Conservation (phyloP, 2,888 invertebrate species). For the Drepana falcataria region DNA sequence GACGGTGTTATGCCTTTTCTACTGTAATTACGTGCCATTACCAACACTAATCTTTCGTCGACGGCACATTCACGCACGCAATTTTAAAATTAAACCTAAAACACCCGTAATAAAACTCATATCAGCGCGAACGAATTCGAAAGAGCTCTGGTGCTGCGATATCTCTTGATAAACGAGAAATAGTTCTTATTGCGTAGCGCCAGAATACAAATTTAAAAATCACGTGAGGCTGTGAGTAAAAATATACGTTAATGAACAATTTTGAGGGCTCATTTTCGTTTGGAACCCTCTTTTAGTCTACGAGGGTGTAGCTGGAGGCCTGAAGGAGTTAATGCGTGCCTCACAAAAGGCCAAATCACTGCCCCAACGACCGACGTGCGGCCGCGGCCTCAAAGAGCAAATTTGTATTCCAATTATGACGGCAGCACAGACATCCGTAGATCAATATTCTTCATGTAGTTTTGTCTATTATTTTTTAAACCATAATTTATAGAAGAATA, state of each 20-base stretch:
- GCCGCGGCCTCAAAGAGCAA: constrained; percentile 68
- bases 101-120: constrained; percentile 29
- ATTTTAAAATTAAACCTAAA: constrained; percentile 33
- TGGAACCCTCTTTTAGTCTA: constrained; percentile 3
- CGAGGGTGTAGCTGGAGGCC: constrained; percentile 56
- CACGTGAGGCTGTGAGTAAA: constrained; percentile 18
- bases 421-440: constrained; percentile 38
- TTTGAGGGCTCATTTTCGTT: constrained; percentile 38
- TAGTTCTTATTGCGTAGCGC: constrained; percentile 56
- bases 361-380: constrained; percentile 47
- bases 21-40: constrained; percentile 74
- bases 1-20: constrained; percentile 73
- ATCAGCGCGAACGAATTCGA: constrained; percentile 20
- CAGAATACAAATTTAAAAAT: constrained; percentile 56
- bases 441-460: constrained; percentile 30
- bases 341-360: constrained; percentile 78
- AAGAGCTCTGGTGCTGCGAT: constrained; percentile 17
- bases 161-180: constrained; percentile 42
- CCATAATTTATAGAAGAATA: too few species aligned
- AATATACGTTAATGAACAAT: constrained; percentile 16
- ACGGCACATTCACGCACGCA: constrained; percentile 20
- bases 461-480: not conserved
- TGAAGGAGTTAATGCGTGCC: constrained; percentile 77
- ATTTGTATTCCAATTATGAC: constrained; percentile 78
- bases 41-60: constrained; percentile 64